Percentiles rank a stretch among this genome's conserved stretches.
Evolutionary conservation across 2,888 invertebrate genomes (phyloP).

Genomic region (Acanthoscelides obtectus): DNA sequence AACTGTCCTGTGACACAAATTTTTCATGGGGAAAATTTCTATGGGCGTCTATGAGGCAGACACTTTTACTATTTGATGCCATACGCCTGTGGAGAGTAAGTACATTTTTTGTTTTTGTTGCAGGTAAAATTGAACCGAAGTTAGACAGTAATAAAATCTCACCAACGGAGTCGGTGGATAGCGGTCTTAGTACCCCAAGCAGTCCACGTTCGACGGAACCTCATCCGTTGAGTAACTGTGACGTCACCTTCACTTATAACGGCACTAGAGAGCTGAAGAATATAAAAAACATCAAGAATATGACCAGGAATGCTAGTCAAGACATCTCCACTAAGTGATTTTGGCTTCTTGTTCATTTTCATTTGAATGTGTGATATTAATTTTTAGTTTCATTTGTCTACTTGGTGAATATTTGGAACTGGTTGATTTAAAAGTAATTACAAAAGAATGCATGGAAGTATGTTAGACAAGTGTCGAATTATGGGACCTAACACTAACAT

Average conservation of each 20-base stretch:
- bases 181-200: slow-evolving; percentile 62
- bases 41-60: too few species aligned
- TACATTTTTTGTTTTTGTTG: slow-evolving; percentile 39
- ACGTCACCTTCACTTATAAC: slow-evolving; percentile 75
- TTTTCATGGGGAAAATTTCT: too few species aligned
- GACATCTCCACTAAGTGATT: slow-evolving; percentile 34
- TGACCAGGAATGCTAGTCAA: slow-evolving; percentile 32
- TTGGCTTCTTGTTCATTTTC: slow-evolving; percentile 5
- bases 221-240: slow-evolving; percentile 74
- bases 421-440: background rate
- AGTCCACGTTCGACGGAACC: slow-evolving; percentile 45
- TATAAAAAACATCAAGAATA: slow-evolving; percentile 47
- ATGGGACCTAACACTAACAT: too few species aligned
- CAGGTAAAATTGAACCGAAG: slow-evolving; percentile 14
- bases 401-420: background rate
- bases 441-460: too few species aligned
- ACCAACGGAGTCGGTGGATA: slow-evolving; percentile 49
- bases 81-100: background rate
- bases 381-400: slow-evolving; percentile 4
- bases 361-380: slow-evolving; percentile 14
- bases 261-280: slow-evolving; percentile 77
- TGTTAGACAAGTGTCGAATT: too few species aligned
- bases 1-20: too few species aligned
- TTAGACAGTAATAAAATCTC: slow-evolving; percentile 28
- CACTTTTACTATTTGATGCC: background rate